A percentile compares a stretch with the other conserved stretches of the same genome.
Conservation (phyloP, 2,888 invertebrate genomes). For the Epinotia bilunana region DNA sequence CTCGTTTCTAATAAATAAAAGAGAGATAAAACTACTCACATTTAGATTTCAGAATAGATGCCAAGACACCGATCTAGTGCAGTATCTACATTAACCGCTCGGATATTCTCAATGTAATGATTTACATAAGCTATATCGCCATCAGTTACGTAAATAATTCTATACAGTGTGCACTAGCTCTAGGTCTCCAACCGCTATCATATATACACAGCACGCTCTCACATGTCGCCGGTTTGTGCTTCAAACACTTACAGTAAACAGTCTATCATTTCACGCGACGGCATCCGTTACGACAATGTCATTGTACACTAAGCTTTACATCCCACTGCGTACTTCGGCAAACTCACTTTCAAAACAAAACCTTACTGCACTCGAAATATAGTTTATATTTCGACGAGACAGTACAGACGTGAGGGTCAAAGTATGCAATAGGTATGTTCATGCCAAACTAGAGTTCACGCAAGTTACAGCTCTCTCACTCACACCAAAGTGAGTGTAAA, state of each 20-base stretch:
- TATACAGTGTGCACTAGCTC: conserved; percentile 1
- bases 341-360: conserved; percentile 4
- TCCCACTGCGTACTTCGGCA: conserved; percentile 7
- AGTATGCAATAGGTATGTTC: conserved; percentile 5
- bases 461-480: conserved; percentile 9
- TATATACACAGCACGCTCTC: conserved; percentile 33
- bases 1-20: not conserved
- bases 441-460: conserved; percentile 8
- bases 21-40: not conserved
- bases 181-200: conserved; percentile 3
- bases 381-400: not conserved
- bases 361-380: conserved; percentile 7
- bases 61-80: conserved; percentile 2
- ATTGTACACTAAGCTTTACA: conserved; percentile 50
- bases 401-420: not conserved
- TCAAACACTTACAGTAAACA: conserved; percentile 63
- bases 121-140: not conserved
- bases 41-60: conserved; percentile 14
- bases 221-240: conserved; percentile 57
- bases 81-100: conserved; percentile 15
- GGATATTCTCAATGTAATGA: not conserved
- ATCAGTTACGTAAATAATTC: conserved; percentile 14
- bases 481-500: conserved; percentile 20
- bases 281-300: conserved; percentile 49
- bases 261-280: conserved; percentile 64